phyloP scores from a whole-genome alignment of 2,113 vertebrate genomes.

The Pteronura brasiliensis region DNA sequence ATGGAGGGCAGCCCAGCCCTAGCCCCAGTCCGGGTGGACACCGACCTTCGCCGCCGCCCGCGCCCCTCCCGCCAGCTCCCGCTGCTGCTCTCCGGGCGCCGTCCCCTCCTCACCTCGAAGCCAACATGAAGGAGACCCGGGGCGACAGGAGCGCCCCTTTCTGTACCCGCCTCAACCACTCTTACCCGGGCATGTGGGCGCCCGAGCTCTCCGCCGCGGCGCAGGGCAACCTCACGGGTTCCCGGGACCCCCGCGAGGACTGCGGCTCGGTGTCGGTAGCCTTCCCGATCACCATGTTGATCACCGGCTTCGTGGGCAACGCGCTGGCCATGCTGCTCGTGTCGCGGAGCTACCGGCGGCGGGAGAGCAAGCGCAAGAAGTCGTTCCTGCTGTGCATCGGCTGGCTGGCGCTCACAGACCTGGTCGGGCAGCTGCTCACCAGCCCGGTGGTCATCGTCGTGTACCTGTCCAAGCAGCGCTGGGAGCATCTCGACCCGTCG shows the following conservation, averaged over 20 bases:
- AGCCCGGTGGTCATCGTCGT: conserved; percentile 95
- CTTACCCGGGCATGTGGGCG: conserved; percentile 69
- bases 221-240: conserved; percentile 68
- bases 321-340: conserved; percentile 92
- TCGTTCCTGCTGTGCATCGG: conserved; percentile 97
- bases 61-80: neutral
- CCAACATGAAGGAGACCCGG: conserved; percentile 53
- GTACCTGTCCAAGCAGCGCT: conserved; percentile 87
- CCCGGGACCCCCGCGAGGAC: conserved; percentile 53
- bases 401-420: conserved; percentile 92
- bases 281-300: conserved; percentile 94
- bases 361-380: conserved; percentile 89
- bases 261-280: conserved; percentile 89
- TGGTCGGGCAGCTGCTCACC: conserved; percentile 94
- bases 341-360: conserved; percentile 89
- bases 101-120: neutral
- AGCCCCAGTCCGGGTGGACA: neutral
- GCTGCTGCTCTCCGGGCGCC: neutral
- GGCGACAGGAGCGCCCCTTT: conserved; percentile 48
- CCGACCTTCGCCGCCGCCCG: neutral
- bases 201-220: conserved; percentile 49
- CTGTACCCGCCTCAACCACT: conserved; percentile 63
- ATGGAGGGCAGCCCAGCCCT: conserved; percentile 53
- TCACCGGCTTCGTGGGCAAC: conserved; percentile 94
- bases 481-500: conserved; percentile 89